Evolutionary conservation across 2,113 vertebrate species (phyloP), one percentile per base, ranked within the genome.

Genomic region (Peromyscus leucopus): DNA sequence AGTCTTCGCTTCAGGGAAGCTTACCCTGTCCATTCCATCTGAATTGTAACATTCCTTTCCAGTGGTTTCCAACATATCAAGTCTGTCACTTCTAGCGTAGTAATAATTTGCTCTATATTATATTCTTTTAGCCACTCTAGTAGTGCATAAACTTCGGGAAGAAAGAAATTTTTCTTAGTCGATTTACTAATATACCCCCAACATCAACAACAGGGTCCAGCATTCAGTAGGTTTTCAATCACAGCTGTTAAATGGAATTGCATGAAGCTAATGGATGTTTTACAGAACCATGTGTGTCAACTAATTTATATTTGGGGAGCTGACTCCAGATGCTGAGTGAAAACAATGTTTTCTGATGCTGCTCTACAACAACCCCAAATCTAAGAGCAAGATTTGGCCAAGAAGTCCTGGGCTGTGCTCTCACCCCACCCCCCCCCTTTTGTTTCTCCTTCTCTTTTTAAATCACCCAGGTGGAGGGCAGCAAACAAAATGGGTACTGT

Each of bases 381-480:
- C 48, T 65, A 80, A 96, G 94, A 75, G 11, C 10, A 69, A 91
- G 72, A 8, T 28, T 79, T 90, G 46, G 16, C 55, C 8, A 33
- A 65, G 90, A 96, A 76, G 65, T 88, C 15, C 5, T 10, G 46
- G 67, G 69, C 69, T 57, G 22, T n/a, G 26, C 21, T 59, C 57
- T 19, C 87, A 33, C 22, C 22, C 7, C 21, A 5, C 28, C 22
- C 72, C 7, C 28, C 13, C 1, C 13, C 7, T 22, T n/a, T n/a
- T n/a, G n/a, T 7, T 4, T 46, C 16, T 28, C 28, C 21, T 31
- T 22, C 4, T 61, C 36, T 7, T 67, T 94, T 84, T 76, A 39
- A 95, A 78, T 92, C 61, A 78, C 80, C 63, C 80, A 72, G 93
- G 57, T 75, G 78, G 61, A 96, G 78, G 31, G 24, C 93, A 86